Percentiles rank a stretch among this genome's conserved stretches.
Conservation (phyloP, 2,113 vertebrate genomes). For the Salvelinus sp. region DNA sequence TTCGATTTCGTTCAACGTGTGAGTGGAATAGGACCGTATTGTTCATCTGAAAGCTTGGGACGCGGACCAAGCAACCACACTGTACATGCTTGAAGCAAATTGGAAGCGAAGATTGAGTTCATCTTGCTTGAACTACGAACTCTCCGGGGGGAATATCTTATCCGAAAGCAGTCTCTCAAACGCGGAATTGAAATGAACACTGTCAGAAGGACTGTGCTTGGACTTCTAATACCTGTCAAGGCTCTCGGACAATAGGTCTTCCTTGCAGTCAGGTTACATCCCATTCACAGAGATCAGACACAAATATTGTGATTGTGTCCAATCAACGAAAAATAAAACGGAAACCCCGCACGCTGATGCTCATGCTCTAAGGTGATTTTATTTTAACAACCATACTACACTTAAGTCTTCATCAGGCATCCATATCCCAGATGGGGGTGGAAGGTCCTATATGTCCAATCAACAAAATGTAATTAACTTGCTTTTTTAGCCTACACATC, state of each 20-base stretch:
- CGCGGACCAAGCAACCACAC: conserved; percentile 27
- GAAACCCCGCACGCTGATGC: no score
- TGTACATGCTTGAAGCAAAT: conserved; percentile 70
- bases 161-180: conserved; percentile 59
- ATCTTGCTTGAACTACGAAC: conserved; percentile 72
- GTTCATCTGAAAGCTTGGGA: conserved; percentile 14
- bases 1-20: background rate
- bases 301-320: background rate
- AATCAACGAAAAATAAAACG: background rate
- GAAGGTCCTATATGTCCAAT: no score
- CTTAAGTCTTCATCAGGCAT: no score
- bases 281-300: background rate
- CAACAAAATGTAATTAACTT: background rate
- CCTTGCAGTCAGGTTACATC: background rate
- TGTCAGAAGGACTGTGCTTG: conserved; percentile 64
- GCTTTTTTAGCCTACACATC: background rate
- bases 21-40: conserved; percentile 7
- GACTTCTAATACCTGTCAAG: conserved; percentile 61
- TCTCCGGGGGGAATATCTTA: conserved; percentile 70
- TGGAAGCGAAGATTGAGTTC: conserved; percentile 79
- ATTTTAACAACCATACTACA: no score
- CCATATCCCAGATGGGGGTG: no score
- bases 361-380: no score
- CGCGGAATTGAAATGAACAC: conserved; percentile 64
- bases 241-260: background rate